Evolutionary conservation across 1,140 invertebrate species (phyloP).

Genomic region (Drosophila fuyamai): DNA sequence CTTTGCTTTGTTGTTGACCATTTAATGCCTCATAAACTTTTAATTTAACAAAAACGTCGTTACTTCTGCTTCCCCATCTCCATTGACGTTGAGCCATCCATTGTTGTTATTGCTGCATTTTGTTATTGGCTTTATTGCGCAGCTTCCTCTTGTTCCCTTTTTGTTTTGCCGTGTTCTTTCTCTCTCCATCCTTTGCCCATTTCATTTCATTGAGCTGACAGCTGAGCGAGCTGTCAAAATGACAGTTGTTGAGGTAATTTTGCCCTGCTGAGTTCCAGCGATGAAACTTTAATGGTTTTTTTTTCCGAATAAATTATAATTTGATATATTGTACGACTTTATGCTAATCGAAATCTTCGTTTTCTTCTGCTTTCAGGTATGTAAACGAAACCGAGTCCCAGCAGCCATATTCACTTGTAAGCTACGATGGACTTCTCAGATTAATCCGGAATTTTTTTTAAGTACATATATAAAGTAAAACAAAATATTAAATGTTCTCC

Average conservation of each 20-base stretch:
- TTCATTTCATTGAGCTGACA: slow-evolving; percentile 27
- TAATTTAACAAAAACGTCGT: slow-evolving; percentile 82
- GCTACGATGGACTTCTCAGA: not conserved
- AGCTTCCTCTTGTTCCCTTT: slow-evolving; percentile 28
- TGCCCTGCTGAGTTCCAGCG: slow-evolving; percentile 24
- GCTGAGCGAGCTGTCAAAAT: slow-evolving; percentile 64
- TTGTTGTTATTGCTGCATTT: slow-evolving; percentile 57
- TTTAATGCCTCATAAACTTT: slow-evolving; percentile 83
- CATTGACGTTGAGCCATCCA: slow-evolving; percentile 8
- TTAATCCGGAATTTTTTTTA: slow-evolving; percentile 17
- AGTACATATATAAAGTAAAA: slow-evolving; percentile 17
- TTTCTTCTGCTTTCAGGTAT: slow-evolving; percentile 65
- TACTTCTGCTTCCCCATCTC: slow-evolving; percentile 42
- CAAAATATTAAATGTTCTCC: slow-evolving; percentile 9
- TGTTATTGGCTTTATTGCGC: slow-evolving; percentile 64
- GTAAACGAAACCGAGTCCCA: slow-evolving; percentile 22
- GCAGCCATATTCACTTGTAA: slow-evolving; percentile 5
- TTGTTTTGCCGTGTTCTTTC: not conserved
- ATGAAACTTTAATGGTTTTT: slow-evolving; percentile 49
- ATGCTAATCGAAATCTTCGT: slow-evolving; percentile 33
- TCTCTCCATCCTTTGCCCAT: not conserved
- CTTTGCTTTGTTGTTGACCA: slow-evolving; percentile 78
- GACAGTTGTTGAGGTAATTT: slow-evolving; percentile 76
- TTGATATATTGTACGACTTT: slow-evolving; percentile 11
- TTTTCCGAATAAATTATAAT: slow-evolving; percentile 31